phyloP scores from a whole-genome alignment of 2,888 invertebrate species.

The Lingula anatina region DNA sequence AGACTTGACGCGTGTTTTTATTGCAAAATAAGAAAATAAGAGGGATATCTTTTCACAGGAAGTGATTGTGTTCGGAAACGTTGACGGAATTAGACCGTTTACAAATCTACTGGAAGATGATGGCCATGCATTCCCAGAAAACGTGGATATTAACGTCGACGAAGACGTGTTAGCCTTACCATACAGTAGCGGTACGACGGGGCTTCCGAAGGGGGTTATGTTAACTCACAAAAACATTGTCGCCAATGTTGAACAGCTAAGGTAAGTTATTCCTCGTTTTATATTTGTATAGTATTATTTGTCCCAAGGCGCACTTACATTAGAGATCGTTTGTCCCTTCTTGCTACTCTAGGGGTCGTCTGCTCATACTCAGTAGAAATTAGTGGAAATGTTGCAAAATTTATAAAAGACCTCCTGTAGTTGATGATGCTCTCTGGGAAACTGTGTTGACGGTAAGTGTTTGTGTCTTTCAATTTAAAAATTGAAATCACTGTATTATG shows the following conservation, averaged over 20 bases:
- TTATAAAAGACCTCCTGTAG: too few relatives aligned
- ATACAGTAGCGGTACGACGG: slow-evolving; percentile 80
- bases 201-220: slow-evolving; percentile 50
- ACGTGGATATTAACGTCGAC: slow-evolving; percentile 19
- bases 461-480: too few relatives aligned
- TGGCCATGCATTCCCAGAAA: slow-evolving; percentile 16
- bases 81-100: slow-evolving; percentile 19
- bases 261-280: not conserved
- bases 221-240: slow-evolving; percentile 2
- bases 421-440: too few relatives aligned
- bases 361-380: not conserved
- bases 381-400: too few relatives aligned
- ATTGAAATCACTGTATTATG: too few relatives aligned
- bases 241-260: not conserved
- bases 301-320: not conserved
- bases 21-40: too few relatives aligned
- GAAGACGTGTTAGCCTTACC: slow-evolving; percentile 67
- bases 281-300: not conserved
- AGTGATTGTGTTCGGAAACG: slow-evolving; percentile 15
- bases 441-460: too few relatives aligned
- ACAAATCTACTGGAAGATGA: slow-evolving; percentile 19
- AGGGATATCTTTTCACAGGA: too few relatives aligned
- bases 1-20: too few relatives aligned
- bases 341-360: not conserved
- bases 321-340: not conserved